Conservation (phyloP, 1,140 invertebrate species). For the Drosophila bipectinata region DNA sequence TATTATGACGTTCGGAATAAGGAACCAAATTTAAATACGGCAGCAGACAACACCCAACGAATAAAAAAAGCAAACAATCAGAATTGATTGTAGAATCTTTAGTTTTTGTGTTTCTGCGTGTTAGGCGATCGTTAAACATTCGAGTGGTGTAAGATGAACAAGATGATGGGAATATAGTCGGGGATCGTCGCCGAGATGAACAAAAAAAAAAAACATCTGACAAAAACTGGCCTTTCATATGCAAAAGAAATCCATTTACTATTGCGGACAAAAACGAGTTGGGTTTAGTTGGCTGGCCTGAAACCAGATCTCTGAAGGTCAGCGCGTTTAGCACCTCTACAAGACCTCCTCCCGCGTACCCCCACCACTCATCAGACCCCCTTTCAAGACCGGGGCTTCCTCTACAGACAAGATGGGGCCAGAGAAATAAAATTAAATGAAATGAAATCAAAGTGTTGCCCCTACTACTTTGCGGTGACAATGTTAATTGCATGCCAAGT, state of each 20-base stretch:
- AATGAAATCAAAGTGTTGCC: conserved; percentile 24
- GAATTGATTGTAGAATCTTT: conserved; percentile 63
- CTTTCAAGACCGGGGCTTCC: conserved; percentile 1
- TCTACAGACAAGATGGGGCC: conserved; percentile 34
- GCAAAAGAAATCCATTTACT: conserved; percentile 61
- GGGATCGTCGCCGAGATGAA: conserved; percentile 20
- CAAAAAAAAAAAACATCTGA: conserved; percentile 25
- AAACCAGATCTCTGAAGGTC: conserved; percentile 77
- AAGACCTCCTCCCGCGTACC: background rate
- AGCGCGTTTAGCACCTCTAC: conserved; percentile 60
- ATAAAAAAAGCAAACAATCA: conserved; percentile 32
- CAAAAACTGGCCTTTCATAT: conserved; percentile 71
- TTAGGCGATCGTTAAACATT: conserved; percentile 46
- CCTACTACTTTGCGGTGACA: conserved; percentile 28
- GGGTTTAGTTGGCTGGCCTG: conserved; percentile 31
- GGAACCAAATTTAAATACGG: conserved; percentile 33
- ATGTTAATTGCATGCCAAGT: conserved; percentile 64
- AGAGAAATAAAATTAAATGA: conserved; percentile 4
- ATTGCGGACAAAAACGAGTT: conserved; percentile 56
- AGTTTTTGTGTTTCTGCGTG: conserved; percentile 23
- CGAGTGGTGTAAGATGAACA: conserved; percentile 47
- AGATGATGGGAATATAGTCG: background rate
- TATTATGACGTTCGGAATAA: conserved; percentile 60
- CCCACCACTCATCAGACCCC: conserved; percentile 1
- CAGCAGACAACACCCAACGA: conserved; percentile 14